Evolutionary conservation across 2,888 invertebrate genomes (phyloP).

Genomic region (Eudemis profundana): DNA sequence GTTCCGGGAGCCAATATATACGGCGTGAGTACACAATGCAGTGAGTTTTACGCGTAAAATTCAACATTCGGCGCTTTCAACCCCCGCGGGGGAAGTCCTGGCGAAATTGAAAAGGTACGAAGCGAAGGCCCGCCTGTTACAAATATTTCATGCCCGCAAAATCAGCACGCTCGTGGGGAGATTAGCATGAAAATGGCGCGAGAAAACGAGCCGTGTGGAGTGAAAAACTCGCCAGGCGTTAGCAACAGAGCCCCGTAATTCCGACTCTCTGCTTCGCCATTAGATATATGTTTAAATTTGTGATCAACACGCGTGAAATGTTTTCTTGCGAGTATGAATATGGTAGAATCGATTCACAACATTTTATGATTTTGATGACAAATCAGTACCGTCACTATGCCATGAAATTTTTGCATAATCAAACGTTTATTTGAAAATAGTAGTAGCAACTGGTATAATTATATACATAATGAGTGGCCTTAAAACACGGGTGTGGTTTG

Average conservation of each 20-base stretch:
- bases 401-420: too few relatives aligned
- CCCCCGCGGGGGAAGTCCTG: conserved; percentile 59
- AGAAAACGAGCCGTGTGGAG: conserved; percentile 64
- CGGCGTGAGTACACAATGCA: conserved; percentile 59
- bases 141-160: conserved; percentile 75
- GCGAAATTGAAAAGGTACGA: conserved; percentile 75
- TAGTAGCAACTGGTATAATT: too few relatives aligned
- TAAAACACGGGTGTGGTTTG: too few relatives aligned
- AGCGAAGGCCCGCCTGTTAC: conserved; percentile 59
- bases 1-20: conserved; percentile 44
- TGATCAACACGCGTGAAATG: conserved; percentile 40
- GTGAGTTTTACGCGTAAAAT: conserved; percentile 65
- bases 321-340: conserved; percentile 4
- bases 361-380: background rate
- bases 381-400: too few relatives aligned
- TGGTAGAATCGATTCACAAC: conserved; percentile 33
- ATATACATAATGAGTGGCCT: too few relatives aligned
- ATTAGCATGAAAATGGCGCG: conserved; percentile 78
- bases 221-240: conserved; percentile 51
- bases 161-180: conserved; percentile 70
- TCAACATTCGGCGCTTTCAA: conserved; percentile 65
- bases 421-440: too few relatives aligned
- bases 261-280: conserved; percentile 34
- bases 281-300: conserved; percentile 42
- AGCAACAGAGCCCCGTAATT: conserved; percentile 36